Evolutionary conservation across 2,113 vertebrate genomes (phyloP).

Genomic region (Rhinolophus ferrumequinum): DNA sequence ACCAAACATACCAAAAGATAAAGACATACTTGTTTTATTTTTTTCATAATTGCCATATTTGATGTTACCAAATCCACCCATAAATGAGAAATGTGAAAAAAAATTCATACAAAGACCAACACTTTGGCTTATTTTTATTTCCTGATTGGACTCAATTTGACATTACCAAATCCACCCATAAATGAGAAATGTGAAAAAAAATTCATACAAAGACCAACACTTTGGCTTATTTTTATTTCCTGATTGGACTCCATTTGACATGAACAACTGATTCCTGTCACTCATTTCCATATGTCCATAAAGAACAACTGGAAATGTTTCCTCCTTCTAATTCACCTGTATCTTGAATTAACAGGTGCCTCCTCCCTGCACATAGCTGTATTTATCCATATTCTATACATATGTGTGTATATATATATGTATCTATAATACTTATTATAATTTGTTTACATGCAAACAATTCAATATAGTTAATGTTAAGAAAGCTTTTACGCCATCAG

Average conservation of each 20-base stretch:
- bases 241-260: neutral
- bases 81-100: constrained; percentile 20
- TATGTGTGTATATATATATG: neutral
- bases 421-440: neutral
- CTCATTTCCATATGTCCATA: neutral
- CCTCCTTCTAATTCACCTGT: neutral
- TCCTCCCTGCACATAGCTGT: neutral
- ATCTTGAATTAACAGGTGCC: neutral
- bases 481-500: neutral
- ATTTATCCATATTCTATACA: neutral
- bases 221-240: constrained; percentile 33
- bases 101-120: neutral
- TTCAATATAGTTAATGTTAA: neutral
- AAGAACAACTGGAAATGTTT: constrained; percentile 39
- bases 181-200: constrained; percentile 25
- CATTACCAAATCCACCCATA: constrained; percentile 1
- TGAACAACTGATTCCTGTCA: constrained; percentile 8
- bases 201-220: neutral
- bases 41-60: constrained; percentile 21
- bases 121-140: constrained; percentile 44
- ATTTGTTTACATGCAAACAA: neutral
- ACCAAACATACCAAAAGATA: neutral
- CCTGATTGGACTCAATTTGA: neutral
- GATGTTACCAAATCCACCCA: constrained; percentile 30
- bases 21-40: neutral